A percentile compares a stretch with the other conserved stretches of the same genome.
Conservation (phyloP, 2,797 vertebrate genomes). For the Pangasius djambal region DNA sequence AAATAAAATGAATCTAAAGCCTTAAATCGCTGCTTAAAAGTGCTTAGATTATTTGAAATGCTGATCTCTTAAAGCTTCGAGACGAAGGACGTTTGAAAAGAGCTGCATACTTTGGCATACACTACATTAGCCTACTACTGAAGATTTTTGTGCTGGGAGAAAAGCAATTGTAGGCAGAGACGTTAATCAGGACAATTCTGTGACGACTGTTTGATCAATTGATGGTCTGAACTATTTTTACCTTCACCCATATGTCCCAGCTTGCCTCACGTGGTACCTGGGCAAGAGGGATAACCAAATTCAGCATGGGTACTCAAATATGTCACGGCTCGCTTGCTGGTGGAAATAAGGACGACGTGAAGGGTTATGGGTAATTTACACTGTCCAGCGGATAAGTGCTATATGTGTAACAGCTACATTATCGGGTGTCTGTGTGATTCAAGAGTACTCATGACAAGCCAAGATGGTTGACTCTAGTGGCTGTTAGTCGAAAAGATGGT, state of each 20-base stretch:
- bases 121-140: not conserved
- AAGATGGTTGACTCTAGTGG: not conserved
- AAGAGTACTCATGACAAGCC: not conserved
- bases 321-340: not conserved
- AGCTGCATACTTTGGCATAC: not conserved
- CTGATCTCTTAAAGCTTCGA: not conserved
- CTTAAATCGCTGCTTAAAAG: not conserved
- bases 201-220: not conserved
- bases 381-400: not conserved
- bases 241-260: not conserved
- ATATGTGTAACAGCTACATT: not conserved
- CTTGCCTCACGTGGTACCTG: not conserved
- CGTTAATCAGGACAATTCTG: constrained; percentile 9
- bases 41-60: not conserved
- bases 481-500: not conserved
- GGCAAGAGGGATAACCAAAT: constrained; percentile 11
- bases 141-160: not conserved
- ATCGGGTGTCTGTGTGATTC: not conserved
- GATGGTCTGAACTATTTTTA: not conserved
- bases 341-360: constrained; percentile 4
- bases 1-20: not conserved
- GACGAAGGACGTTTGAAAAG: not conserved
- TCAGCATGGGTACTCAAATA: constrained; percentile 2
- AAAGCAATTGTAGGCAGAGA: not conserved
- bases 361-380: constrained; percentile 20